Conservation (phyloP, 2,113 vertebrate species). For the Macheiramphus alcinus region DNA sequence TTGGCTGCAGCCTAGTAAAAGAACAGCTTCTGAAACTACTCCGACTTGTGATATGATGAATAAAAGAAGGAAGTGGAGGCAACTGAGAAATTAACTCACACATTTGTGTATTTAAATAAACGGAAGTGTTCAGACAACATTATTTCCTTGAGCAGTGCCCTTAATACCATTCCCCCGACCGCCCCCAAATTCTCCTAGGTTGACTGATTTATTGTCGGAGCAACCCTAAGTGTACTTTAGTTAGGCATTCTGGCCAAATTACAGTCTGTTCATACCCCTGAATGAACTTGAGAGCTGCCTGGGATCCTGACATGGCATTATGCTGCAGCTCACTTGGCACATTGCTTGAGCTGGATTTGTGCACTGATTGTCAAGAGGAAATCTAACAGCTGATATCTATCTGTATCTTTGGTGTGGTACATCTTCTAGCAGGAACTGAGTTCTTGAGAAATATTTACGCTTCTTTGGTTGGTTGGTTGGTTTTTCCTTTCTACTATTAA, state of each 20-base stretch:
- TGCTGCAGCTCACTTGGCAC: not conserved
- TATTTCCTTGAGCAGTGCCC: not conserved
- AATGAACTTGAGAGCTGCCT: not conserved
- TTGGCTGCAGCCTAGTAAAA: not conserved
- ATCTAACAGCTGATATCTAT: not conserved
- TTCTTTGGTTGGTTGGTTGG: not conserved
- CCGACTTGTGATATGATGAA: not conserved
- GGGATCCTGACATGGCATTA: not conserved
- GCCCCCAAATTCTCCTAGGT: accelerated
- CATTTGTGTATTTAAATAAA: not conserved
- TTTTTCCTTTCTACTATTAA: not conserved
- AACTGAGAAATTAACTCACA: not conserved
- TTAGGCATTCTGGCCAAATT: not conserved
- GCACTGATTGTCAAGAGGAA: not conserved
- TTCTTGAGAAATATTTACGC: not conserved
- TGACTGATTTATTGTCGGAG: not conserved
- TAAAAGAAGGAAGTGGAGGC: not conserved
- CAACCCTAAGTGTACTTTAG: not conserved
- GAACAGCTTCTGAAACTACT: not conserved
- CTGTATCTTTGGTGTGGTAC: not conserved
- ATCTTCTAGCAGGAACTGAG: not conserved
- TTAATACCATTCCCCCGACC: accelerated
- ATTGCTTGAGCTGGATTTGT: not conserved
- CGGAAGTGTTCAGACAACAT: not conserved
- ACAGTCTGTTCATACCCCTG: not conserved